Evolutionary conservation across 2,113 vertebrate species (phyloP).

Genomic region (Scolopax mira): DNA sequence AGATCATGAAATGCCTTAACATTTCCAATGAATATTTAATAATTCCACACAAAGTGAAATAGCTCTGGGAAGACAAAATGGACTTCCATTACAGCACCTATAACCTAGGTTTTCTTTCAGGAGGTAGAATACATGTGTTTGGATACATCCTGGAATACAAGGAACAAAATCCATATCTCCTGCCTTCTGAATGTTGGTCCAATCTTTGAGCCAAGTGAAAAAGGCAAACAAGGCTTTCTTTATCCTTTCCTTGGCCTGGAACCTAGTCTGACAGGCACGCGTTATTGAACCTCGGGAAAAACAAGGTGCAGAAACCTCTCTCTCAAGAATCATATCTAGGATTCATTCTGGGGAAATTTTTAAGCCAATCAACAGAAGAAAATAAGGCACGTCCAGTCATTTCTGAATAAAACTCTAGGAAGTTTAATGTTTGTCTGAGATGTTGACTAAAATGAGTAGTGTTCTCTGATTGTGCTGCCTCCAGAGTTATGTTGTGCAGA

Average conservation of each 20-base stretch:
- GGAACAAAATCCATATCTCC: neutral
- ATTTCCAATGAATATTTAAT: neutral
- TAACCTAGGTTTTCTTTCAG: neutral
- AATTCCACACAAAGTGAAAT: neutral
- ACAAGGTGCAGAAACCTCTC: neutral
- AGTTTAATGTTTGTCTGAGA: neutral
- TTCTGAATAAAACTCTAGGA: neutral
- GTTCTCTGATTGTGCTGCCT: neutral
- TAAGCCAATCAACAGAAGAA: neutral
- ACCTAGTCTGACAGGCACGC: neutral
- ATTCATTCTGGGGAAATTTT: neutral
- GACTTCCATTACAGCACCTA: neutral
- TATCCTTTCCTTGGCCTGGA: neutral
- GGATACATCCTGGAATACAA: neutral
- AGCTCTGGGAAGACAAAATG: neutral
- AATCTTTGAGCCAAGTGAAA: neutral
- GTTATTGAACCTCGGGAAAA: neutral
- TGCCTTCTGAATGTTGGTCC: neutral
- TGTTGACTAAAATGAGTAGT: neutral
- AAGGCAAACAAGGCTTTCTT: neutral
- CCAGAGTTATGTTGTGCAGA: neutral
- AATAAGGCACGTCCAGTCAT: accelerated
- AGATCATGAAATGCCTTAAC: neutral
- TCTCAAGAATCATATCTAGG: neutral
- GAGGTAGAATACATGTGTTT: neutral